Base-by-base conservation (phyloP, 2,888 invertebrate genomes). In the Aromia moschata region DNA sequence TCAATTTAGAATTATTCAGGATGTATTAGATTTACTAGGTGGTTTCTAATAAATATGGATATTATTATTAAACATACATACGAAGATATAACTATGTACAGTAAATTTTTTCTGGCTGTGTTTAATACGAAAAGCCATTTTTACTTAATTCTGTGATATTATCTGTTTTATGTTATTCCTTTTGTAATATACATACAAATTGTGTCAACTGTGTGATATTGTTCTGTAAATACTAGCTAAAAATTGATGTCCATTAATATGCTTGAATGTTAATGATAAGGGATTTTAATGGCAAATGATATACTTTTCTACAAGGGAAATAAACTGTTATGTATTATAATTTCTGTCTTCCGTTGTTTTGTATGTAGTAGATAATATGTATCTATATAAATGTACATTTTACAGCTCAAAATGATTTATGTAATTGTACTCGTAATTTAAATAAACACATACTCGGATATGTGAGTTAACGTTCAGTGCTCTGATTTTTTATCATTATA, bases 101-200 rank as follows among this genome's bases (percentile, higher is more conserved):
- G 9, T 25, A 38, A 16, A 30, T 38, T 51, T 49, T 44, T 47
- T 60, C 52, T 53, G 56, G 53, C 56, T 43, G 30, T 52, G 7
- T 33, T 18, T 16, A 31, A 40, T 31, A 40, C 30, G n/a, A n/a
- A 20, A 25, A 14, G 16, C 30, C 33, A 18, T 43, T 30, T 36
- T 51, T 51, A 64, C 56, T 57, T 57, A 45, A 56, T 60, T 63
- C 67, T 67, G 67, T 67, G 67, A 67, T 67, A 67, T 58, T 58
- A 18, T 12, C 20, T 14, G 30, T 9, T 49, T 56, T 61, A 54
- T n/a, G 36, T 17, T n/a, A 18, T 45, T 58, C 11, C 30, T 44
- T 52, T 45, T 64, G 59, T 61, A 61, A 37, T n/a, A n/a, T n/a
- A n/a, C n/a, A 64, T 61, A 64, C 18, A 25, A 45, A 40, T 58